A percentile compares a stretch with the other conserved stretches of the same genome.
Conservation (phyloP, 2,113 vertebrate genomes). For the Tupaia tana region DNA sequence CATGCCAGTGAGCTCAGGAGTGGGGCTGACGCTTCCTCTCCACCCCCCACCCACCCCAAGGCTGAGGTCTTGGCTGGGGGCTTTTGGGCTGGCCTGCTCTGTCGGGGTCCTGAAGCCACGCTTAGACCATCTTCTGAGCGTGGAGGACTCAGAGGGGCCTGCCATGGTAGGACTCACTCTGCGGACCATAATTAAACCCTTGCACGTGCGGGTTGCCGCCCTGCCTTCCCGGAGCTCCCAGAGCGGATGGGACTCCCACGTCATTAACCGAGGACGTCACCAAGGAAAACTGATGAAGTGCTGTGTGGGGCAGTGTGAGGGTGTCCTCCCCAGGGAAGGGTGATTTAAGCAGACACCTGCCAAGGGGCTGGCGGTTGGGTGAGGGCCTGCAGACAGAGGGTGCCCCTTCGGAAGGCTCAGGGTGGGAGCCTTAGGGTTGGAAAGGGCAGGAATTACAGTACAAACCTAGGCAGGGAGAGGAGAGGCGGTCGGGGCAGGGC, state of each 20-base stretch:
- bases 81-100: too few relatives aligned
- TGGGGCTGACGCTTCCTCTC: neutral
- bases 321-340: neutral
- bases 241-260: neutral
- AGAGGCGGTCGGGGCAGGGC: neutral
- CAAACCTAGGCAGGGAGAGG: neutral
- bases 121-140: neutral
- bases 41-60: too few relatives aligned
- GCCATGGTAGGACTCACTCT: neutral
- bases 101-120: rapidly evolving
- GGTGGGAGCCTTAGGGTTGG: neutral
- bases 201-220: rapidly evolving
- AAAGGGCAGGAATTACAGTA: neutral
- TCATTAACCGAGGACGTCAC: too few relatives aligned
- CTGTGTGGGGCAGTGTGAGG: rapidly evolving
- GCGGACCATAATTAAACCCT: neutral
- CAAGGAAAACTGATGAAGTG: neutral
- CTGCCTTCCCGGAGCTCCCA: neutral
- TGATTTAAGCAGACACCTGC: neutral
- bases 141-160: neutral
- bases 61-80: neutral
- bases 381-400: neutral
- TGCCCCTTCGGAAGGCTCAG: neutral
- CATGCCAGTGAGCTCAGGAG: neutral
- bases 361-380: neutral